Evolutionary conservation across 1,140 invertebrate species (phyloP), one percentile per base, ranked within the genome.

Genomic region (Plodia interpunctella): DNA sequence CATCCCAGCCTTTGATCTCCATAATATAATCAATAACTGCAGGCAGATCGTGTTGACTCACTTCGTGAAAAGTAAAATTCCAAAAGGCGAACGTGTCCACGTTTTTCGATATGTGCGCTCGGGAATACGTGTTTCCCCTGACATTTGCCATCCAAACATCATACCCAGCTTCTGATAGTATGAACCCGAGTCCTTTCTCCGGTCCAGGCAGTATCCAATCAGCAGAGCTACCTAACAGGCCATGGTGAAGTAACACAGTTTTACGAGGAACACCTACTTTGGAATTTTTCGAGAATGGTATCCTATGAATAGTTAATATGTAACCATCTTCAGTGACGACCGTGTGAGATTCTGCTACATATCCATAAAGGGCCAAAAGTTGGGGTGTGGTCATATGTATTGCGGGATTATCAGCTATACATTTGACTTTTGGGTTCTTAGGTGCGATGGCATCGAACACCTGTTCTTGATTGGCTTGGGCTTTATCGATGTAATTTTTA

Each of bases 211-310:
- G 83, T 11, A 97, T 88, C 92, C 93, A 97, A 77, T 95, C 94
- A 0, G 93, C 92, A 0, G 95, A 95, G 71, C 94, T 94, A 5
- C 92, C 93, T 0, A 96, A 79, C 5, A 97, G 86, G 0, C 96
- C 96, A 78, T 97, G 96, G 74, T 96, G 95, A 0, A 96, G 75
- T 8, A 94, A 90, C 4, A 94, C 93, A 6, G 92, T 90, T 64
- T 88, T 88, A 17, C 71, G 63, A 9, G 74, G 66, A 9, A 53
- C 49, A 67, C 66, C 60, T 5, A 67, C 38, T 4, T 73, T 55
- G 11, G 79, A 25, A 2, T 84, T 68, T 56, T 78, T 87, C 35
- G 80, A 85, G 72, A 80, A 77, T 1, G 93, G 93, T 66, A 96
- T 96, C 49, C 95, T 90, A 68, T 96, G 95, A 20, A 96, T 53